Percentiles rank a stretch among this genome's conserved stretches.
These are phyloP conservation scores for Acanthiza pusilla DNA, from an alignment of 2,797 vertebrate species.

Conservation along the genomic window DNA sequence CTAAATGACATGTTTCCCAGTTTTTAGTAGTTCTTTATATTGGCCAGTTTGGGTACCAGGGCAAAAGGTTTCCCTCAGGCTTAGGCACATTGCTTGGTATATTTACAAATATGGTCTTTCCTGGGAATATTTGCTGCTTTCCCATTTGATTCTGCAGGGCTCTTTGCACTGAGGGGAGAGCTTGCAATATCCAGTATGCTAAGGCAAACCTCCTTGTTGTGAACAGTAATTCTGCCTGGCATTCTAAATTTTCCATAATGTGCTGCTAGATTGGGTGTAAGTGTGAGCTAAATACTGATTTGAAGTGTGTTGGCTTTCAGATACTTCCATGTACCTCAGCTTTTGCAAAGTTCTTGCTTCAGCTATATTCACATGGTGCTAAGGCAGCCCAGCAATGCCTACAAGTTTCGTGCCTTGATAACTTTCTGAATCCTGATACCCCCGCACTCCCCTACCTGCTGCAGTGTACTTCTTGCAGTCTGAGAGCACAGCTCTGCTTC, in stretches of 20 bases:
- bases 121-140: background rate
- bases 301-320: background rate
- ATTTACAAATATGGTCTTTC: background rate
- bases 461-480: background rate
- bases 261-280: conserved; percentile 3
- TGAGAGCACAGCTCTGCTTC: background rate
- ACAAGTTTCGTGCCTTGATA: background rate
- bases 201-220: background rate
- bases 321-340: background rate
- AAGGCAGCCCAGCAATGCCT: background rate
- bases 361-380: background rate
- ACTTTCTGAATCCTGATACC: background rate
- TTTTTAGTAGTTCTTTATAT: background rate
- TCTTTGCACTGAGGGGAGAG: background rate
- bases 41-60: background rate
- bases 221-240: background rate
- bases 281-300: conserved; percentile 3
- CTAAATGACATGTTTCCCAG: background rate
- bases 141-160: background rate
- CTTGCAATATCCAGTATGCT: background rate
- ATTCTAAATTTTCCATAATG: background rate
- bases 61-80: background rate
- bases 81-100: background rate
- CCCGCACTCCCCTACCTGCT: background rate
- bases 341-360: background rate